Percentiles rank a stretch among this genome's conserved stretches.
Conservation (phyloP, 2,113 vertebrate species). For the Takifugu bimaculatus region DNA sequence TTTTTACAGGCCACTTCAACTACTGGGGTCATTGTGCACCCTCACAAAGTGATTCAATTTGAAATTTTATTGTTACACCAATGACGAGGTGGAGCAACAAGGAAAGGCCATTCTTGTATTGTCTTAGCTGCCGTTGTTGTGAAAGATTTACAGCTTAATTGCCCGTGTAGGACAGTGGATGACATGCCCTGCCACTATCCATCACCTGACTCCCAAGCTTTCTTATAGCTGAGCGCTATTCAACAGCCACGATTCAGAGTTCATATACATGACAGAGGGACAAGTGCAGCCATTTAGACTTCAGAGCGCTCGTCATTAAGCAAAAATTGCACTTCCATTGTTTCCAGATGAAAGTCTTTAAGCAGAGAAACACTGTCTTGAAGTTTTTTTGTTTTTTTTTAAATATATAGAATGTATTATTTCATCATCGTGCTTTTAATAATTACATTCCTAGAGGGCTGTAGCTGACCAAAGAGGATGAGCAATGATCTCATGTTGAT, state of each 20-base stretch:
- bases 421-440: not conserved
- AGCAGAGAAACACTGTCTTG: not conserved
- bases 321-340: conserved; percentile 1
- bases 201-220: conserved; percentile 62
- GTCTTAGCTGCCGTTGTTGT: conserved; percentile 39
- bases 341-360: not conserved
- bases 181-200: conserved; percentile 64
- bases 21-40: conserved; percentile 43
- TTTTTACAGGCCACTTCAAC: conserved; percentile 53
- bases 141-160: conserved; percentile 82
- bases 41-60: conserved; percentile 50
- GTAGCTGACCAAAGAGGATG: not conserved
- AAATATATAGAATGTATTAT: not conserved
- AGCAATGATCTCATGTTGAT: not conserved
- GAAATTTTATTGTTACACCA: conserved; percentile 50
- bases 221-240: conserved; percentile 36
- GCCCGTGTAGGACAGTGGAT: conserved; percentile 43
- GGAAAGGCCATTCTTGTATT: conserved; percentile 68
- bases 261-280: conserved; percentile 51
- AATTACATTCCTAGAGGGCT: not conserved
- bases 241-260: conserved; percentile 37
- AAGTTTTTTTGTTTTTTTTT: not conserved
- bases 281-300: conserved; percentile 26
- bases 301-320: not conserved
- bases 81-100: conserved; percentile 53